Evolutionary conservation across 2,888 invertebrate species (phyloP).

Genomic region (Epinotia nisella): DNA sequence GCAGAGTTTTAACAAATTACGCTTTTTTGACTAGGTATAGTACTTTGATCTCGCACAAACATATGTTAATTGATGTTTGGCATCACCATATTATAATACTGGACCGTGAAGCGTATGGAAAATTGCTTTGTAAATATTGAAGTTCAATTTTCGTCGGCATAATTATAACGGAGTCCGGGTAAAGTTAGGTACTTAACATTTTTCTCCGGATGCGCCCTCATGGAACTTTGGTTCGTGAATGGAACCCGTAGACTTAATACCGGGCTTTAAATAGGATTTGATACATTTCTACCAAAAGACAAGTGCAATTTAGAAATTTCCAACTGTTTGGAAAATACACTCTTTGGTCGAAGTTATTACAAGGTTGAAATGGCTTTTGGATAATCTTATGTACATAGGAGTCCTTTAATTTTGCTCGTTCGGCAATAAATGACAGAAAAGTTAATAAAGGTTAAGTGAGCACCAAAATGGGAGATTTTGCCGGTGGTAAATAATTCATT

Average conservation of each 20-base stretch:
- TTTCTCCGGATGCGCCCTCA: slow-evolving; percentile 16
- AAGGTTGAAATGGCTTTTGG: background rate
- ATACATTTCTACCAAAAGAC: slow-evolving; percentile 19
- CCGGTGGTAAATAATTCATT: slow-evolving; percentile 27
- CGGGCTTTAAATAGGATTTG: slow-evolving; percentile 9
- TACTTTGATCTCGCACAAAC: slow-evolving; percentile 45
- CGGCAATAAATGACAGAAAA: slow-evolving; percentile 22
- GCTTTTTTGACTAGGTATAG: slow-evolving; percentile 32
- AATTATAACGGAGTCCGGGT: slow-evolving; percentile 33
- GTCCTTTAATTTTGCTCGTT: background rate
- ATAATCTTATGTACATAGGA: slow-evolving; percentile 8
- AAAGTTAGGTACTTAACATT: slow-evolving; percentile 30
- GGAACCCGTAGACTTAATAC: slow-evolving; percentile 21
- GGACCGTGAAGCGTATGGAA: slow-evolving; percentile 21
- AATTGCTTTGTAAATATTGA: slow-evolving; percentile 31
- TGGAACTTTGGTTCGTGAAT: slow-evolving; percentile 31
- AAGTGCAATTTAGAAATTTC: slow-evolving; percentile 21
- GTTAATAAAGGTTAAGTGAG: slow-evolving; percentile 22
- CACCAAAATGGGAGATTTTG: slow-evolving; percentile 26
- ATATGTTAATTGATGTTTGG: slow-evolving; percentile 45
- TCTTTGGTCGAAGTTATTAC: background rate
- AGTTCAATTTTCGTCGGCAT: slow-evolving; percentile 30
- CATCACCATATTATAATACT: slow-evolving; percentile 35
- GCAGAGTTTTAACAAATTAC: slow-evolving; percentile 29
- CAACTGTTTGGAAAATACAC: slow-evolving; percentile 4